These are phyloP conservation scores for Nycticorax nycticorax DNA, from an alignment of 2,113 vertebrate genomes.

Conservation along the genomic window DNA sequence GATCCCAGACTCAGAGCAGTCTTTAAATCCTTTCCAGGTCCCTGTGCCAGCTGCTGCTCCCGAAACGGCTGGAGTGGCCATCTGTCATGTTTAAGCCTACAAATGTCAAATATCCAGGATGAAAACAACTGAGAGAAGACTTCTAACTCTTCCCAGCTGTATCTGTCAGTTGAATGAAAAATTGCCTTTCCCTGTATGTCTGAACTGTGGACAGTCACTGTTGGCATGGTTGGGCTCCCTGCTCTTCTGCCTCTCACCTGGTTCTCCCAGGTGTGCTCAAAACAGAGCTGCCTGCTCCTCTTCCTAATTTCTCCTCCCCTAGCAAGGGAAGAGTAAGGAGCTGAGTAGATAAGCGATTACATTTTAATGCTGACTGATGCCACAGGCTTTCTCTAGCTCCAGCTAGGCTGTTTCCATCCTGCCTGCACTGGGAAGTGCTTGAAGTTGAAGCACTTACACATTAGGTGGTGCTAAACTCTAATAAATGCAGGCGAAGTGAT, in stretches of 20 bases:
- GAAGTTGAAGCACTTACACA: conserved; percentile 17
- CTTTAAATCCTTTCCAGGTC: background rate
- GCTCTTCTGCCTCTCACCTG: background rate
- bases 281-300: background rate
- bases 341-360: background rate
- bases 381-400: background rate
- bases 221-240: background rate
- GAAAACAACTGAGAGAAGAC: background rate
- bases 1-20: background rate
- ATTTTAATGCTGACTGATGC: background rate
- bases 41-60: background rate
- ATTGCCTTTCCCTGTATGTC: background rate
- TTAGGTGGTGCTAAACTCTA: conserved; percentile 66
- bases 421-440: background rate
- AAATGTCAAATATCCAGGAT: background rate
- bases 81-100: background rate
- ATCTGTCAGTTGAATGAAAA: background rate
- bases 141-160: background rate
- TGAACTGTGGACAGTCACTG: background rate
- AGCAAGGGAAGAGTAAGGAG: background rate
- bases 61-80: background rate
- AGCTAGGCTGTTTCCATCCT: background rate
- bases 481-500: background rate
- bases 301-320: background rate
- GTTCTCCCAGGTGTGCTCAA: background rate